These are phyloP conservation scores for Anthopleura xanthogrammica DNA, from an alignment of 92 coral and sea anemone genomes.

Conservation along the genomic window DNA sequence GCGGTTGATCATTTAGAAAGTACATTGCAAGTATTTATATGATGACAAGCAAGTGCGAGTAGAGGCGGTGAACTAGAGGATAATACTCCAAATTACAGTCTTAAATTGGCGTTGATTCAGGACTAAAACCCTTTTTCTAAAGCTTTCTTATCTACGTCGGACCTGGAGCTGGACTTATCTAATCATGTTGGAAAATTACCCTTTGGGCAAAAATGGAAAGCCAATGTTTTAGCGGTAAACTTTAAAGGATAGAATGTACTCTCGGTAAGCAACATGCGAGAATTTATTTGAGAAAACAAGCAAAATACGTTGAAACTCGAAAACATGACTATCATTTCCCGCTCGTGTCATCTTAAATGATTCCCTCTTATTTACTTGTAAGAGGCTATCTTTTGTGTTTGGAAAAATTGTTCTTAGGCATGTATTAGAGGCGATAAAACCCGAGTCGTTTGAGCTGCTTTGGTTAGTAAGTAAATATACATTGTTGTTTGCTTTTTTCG, in stretches of 20 bases:
- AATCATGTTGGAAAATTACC: constrained; percentile 30
- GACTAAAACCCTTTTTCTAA: constrained; percentile 25
- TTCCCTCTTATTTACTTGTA: neutral
- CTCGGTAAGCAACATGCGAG: constrained; percentile 33
- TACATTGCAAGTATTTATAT: neutral
- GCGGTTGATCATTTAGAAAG: constrained; percentile 8
- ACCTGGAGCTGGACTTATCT: constrained; percentile 38
- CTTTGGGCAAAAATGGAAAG: constrained; percentile 35
- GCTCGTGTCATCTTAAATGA: neutral
- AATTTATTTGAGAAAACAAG: constrained; percentile 7
- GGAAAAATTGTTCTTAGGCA: neutral
- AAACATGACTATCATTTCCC: neutral
- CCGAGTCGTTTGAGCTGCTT: constrained; percentile 29
- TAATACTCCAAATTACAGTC: constrained; percentile 20
- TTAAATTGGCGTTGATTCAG: constrained; percentile 27
- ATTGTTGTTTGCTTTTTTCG: constrained; percentile 43
- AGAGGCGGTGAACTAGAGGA: constrained; percentile 33
- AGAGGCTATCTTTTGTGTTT: neutral
- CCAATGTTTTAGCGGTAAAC: constrained; percentile 38
- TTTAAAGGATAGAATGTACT: constrained; percentile 39
- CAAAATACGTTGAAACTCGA: neutral
- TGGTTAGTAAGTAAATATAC: constrained; percentile 50
- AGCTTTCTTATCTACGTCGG: constrained; percentile 22
- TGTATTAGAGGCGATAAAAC: neutral
- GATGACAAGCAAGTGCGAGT: constrained; percentile 10